Base-by-base conservation (phyloP, 2,797 vertebrate species). In the Pseudomugil gertrudae region DNA sequence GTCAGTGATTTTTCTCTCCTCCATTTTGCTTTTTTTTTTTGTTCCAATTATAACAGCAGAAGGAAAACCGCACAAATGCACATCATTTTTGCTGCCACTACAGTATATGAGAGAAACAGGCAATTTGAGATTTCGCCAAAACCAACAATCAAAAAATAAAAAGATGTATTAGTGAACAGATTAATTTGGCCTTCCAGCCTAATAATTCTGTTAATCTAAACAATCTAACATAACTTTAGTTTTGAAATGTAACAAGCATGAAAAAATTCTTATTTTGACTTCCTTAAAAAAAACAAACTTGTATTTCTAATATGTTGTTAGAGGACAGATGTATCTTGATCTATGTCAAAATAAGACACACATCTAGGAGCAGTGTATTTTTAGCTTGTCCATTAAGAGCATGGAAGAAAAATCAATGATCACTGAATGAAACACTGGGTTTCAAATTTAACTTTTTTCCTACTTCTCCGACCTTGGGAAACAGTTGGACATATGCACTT, bases 381-480 rank as follows among this genome's bases (percentile, higher is more conserved):
- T 90, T 92, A 93, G 84, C 40, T 29, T 58, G 66, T 85, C 89
- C 88, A 85, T 92, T 92, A 91, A 87, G 82, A 83, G 85, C 68
- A 74, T 62, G 67, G 77, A 70, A 84, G 71, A 80, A 85, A 89
- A 92, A 93, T 92, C 90, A 88, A 90, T 92, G 80, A 81, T 86
- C 69, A 66, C 67, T 72, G 70, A 58, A 84, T 81, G 78, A 84
- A 81, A 80, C 79, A 58, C 70, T 74, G 61, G 80, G 83, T 92
- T 89, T 91, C 83, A 81, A 56, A 86, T 80, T 74, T 81, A 81
- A 64, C 69, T 72, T 50, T 33, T 65, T 53, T 10, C 3, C 48
- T 9, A 4, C 45, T 15, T 68, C 56, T 27, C 8, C 74, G 87
- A 92, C 87, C 86, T 90, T 87, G 89, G 40, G 52, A 57, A 68